These are phyloP conservation scores for Drosophila kambysellisi DNA, from an alignment of 2,888 invertebrate genomes.

Conservation along the genomic window DNA sequence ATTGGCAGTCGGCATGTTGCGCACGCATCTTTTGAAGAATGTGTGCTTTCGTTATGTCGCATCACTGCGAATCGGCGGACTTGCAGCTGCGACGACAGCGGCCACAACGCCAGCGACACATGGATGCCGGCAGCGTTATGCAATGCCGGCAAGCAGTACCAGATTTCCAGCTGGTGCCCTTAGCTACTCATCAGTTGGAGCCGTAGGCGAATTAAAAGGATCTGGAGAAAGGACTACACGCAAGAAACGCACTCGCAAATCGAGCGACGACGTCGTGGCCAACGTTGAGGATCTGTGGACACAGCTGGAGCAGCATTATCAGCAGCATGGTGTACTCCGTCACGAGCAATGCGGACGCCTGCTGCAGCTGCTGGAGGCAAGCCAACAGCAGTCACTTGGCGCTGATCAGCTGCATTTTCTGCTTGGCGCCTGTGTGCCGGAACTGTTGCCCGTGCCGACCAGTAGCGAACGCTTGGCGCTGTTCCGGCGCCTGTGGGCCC, in stretches of 20 bases:
- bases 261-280: background rate
- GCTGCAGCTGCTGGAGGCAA: conserved; percentile 55
- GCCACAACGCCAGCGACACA: background rate
- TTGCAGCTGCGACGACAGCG: background rate
- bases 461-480: conserved; percentile 85
- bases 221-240: background rate
- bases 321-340: conserved; percentile 62
- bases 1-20: conserved; percentile 44
- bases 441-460: conserved; percentile 86
- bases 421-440: conserved; percentile 86
- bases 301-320: conserved; percentile 68
- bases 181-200: conserved; percentile 27
- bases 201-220: background rate
- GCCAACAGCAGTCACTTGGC: conserved; percentile 19
- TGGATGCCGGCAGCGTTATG: conserved; percentile 37
- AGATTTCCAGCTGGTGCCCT: background rate
- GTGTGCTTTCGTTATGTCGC: conserved; percentile 26
- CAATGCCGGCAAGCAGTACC: conserved; percentile 30
- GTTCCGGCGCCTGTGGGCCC: conserved; percentile 87
- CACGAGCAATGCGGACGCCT: conserved; percentile 65
- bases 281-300: conserved; percentile 56
- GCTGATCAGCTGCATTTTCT: conserved; percentile 83
- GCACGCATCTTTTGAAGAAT: conserved; percentile 46
- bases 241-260: conserved; percentile 23
- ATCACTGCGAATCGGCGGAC: conserved; percentile 14